Evolutionary conservation across 2,888 invertebrate genomes (phyloP).

Genomic region (Morpho helenor): DNA sequence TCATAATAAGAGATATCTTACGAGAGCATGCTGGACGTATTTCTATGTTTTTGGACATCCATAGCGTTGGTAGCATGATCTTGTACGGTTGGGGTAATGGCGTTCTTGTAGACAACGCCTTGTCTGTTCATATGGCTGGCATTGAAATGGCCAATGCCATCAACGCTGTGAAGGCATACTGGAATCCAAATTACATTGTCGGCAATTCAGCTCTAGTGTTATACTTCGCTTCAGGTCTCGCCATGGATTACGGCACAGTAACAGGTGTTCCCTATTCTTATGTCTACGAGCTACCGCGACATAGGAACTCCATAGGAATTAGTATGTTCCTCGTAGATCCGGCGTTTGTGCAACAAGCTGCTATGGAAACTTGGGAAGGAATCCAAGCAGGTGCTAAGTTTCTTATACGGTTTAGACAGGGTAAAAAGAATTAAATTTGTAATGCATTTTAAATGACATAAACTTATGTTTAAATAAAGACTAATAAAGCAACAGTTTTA

Average conservation of each 20-base stretch:
- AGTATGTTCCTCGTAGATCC: conserved; percentile 52
- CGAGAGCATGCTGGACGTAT: conserved; percentile 61
- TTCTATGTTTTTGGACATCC: conserved; percentile 70
- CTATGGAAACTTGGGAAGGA: conserved; percentile 80
- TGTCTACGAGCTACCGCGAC: conserved; percentile 82
- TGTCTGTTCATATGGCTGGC: conserved; percentile 59
- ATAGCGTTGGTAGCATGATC: conserved; percentile 80
- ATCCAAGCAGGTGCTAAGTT: conserved; percentile 67
- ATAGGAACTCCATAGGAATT: conserved; percentile 41
- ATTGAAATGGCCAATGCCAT: conserved; percentile 60
- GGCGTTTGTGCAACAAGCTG: conserved; percentile 75
- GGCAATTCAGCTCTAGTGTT: conserved; percentile 73
- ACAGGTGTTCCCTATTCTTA: conserved; percentile 78
- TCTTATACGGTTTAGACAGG: conserved; percentile 23
- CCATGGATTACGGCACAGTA: conserved; percentile 82
- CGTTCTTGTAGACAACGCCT: conserved; percentile 65
- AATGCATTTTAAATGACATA: no score
- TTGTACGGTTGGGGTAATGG: conserved; percentile 80
- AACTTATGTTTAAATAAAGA: no score
- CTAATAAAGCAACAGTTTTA: no score
- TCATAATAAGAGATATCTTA: conserved; percentile 77
- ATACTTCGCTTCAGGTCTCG: conserved; percentile 80
- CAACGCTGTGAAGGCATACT: conserved; percentile 37
- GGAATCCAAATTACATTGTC: conserved; percentile 65
- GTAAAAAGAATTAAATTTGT: no score